phyloP scores from a whole-genome alignment of 2,797 vertebrate genomes.

The Hapalemur alaotrensis region DNA sequence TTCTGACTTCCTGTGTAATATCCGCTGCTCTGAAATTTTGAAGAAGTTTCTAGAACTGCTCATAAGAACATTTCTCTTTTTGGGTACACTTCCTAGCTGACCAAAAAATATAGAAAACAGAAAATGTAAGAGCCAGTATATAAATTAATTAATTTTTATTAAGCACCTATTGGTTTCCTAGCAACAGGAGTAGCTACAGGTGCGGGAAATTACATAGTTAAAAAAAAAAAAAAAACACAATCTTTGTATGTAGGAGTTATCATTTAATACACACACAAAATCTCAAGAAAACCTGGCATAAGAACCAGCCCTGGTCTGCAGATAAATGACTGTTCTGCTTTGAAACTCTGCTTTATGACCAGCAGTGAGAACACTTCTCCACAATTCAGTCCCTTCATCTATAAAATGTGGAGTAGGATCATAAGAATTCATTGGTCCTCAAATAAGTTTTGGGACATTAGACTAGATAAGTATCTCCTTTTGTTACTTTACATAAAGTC shows the following conservation, averaged over 20 bases:
- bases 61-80: neutral
- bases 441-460: neutral
- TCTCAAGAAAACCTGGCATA: neutral
- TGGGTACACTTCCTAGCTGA: neutral
- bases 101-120: neutral
- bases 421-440: neutral
- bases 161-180: neutral
- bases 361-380: neutral
- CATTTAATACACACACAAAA: neutral
- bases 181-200: neutral
- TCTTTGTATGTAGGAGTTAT: neutral
- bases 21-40: neutral
- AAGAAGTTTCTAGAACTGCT: slow-evolving; percentile 19
- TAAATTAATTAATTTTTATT: neutral
- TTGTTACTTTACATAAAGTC: neutral
- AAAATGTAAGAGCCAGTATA: neutral
- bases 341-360: neutral
- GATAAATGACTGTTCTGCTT: neutral
- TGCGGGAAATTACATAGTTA: neutral
- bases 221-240: neutral
- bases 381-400: neutral
- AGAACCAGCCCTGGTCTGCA: neutral
- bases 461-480: neutral
- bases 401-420: neutral
- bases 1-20: neutral